A percentile compares a stretch with the other conserved stretches of the same genome.
phyloP scores from a whole-genome alignment of 2,888 invertebrate genomes.

The Glaucopsyche alexis region DNA sequence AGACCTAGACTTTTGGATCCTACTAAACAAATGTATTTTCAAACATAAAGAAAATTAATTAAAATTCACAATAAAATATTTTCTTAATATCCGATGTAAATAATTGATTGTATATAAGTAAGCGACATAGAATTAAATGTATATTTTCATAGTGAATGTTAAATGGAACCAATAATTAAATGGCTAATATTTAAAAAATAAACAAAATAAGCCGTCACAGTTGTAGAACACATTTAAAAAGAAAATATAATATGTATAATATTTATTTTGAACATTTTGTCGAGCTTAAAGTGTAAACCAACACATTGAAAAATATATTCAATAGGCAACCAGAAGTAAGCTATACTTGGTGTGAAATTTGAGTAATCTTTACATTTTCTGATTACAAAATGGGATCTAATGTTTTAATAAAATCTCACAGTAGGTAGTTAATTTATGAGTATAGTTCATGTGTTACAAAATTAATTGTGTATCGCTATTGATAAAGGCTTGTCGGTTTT shows the following conservation, averaged over 20 bases:
- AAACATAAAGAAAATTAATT: conserved; percentile 12
- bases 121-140: conserved; percentile 65
- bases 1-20: neutral
- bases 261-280: conserved; percentile 12
- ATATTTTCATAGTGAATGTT: conserved; percentile 78
- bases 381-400: neutral
- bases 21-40: conserved; percentile 18
- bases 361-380: neutral
- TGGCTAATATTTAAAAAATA: conserved; percentile 33
- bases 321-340: neutral
- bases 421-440: neutral
- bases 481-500: neutral
- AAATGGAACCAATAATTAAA: conserved; percentile 73
- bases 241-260: neutral
- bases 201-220: neutral
- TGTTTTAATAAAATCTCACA: neutral
- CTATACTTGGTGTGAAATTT: neutral
- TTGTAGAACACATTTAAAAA: neutral
- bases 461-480: neutral
- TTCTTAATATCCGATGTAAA: conserved; percentile 56
- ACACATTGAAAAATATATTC: neutral
- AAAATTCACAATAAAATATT: conserved; percentile 42
- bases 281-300: conserved; percentile 20
- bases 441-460: neutral
- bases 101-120: conserved; percentile 50